phyloP scores from a whole-genome alignment of 1,140 invertebrate genomes.

The Propsilocerus akamusi region DNA sequence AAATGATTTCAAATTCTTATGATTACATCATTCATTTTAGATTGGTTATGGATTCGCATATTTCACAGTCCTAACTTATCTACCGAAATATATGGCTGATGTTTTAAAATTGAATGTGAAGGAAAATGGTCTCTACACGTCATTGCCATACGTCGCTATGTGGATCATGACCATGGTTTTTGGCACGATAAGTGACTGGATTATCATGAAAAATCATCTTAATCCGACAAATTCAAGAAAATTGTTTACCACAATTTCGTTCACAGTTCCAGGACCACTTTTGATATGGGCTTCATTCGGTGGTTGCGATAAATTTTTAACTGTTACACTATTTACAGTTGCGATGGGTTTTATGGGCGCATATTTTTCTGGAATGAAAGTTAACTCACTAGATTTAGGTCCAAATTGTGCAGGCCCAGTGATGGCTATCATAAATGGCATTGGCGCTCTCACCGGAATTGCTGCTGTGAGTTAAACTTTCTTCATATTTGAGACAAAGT shows the following conservation, averaged over 20 bases:
- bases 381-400: slow-evolving; percentile 61
- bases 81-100: slow-evolving; percentile 69
- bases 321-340: slow-evolving; percentile 42
- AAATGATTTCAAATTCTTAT: too few species aligned
- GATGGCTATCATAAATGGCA: slow-evolving; percentile 61
- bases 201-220: slow-evolving; percentile 30
- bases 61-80: slow-evolving; percentile 65
- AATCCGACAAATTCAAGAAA: slow-evolving; percentile 37
- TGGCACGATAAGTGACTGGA: slow-evolving; percentile 36
- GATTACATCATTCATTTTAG: not conserved
- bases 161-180: slow-evolving; percentile 36
- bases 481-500: too few species aligned
- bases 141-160: slow-evolving; percentile 40
- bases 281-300: slow-evolving; percentile 39
- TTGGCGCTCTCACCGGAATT: slow-evolving; percentile 55
- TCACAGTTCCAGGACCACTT: slow-evolving; percentile 32
- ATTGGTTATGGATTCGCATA: slow-evolving; percentile 71
- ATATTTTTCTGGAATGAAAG: slow-evolving; percentile 44
- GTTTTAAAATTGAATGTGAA: slow-evolving; percentile 61
- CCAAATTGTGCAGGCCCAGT: slow-evolving; percentile 58
- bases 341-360: slow-evolving; percentile 51
- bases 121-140: slow-evolving; percentile 36
- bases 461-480: not conserved
- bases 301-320: slow-evolving; percentile 30
- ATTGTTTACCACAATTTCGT: slow-evolving; percentile 32